These are phyloP conservation scores for Metopolophium dirhodum DNA, from an alignment of 1,140 invertebrate species.

Conservation along the genomic window DNA sequence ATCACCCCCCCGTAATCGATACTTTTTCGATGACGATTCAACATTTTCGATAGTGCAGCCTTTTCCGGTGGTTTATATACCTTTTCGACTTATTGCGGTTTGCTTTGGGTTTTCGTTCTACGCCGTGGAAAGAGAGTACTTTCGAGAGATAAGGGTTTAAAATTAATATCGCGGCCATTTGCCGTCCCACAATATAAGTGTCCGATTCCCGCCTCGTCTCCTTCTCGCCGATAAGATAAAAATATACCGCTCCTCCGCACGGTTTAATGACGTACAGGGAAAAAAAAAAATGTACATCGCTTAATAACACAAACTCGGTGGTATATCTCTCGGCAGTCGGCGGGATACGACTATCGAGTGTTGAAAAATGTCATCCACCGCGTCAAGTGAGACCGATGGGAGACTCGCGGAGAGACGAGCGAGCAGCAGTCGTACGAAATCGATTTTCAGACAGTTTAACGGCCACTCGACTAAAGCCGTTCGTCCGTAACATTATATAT, in stretches of 20 bases:
- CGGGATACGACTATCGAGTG: background rate
- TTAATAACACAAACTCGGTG: conserved; percentile 4
- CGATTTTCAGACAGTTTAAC: conserved; percentile 10
- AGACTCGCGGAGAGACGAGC: background rate
- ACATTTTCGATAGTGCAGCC: background rate
- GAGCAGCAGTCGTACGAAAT: background rate
- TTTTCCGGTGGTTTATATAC: background rate
- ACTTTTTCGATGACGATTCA: conserved; percentile 14
- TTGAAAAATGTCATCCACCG: conserved; percentile 7
- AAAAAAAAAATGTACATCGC: conserved; percentile 13
- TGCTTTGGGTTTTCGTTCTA: background rate
- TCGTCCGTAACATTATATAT: background rate
- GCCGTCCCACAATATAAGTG: background rate
- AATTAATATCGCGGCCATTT: background rate
- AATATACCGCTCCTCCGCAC: background rate
- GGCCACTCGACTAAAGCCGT: background rate
- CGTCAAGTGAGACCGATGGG: conserved; percentile 3
- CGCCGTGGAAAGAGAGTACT: background rate
- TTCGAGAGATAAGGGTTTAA: background rate
- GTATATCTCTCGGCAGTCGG: background rate
- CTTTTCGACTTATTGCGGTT: conserved; percentile 4
- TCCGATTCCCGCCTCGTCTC: background rate
- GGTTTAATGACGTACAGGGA: background rate
- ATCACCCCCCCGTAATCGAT: background rate
- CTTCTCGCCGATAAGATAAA: background rate